Conservation (phyloP, 2,888 invertebrate genomes). For the Sipha maydis region DNA sequence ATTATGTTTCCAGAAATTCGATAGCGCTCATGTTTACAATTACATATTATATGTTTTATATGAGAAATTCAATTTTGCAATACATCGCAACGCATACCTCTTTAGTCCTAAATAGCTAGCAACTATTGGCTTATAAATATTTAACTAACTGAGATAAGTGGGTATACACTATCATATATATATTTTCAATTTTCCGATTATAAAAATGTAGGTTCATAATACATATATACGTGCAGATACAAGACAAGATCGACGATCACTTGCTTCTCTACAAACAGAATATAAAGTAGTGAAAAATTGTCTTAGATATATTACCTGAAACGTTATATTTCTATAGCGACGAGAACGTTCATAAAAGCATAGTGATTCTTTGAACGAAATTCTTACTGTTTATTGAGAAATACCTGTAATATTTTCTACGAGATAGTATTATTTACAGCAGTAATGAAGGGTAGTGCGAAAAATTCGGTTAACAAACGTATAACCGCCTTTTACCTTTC, state of each 20-base stretch:
- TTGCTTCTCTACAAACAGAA: not conserved
- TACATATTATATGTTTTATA: not conserved
- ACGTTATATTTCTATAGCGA: too few species aligned
- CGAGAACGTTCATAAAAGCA: too few species aligned
- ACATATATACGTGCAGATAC: too few species aligned
- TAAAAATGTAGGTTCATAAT: not conserved
- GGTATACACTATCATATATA: not conserved
- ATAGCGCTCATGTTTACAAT: not conserved
- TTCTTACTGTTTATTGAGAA: too few species aligned
- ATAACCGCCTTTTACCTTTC: too few species aligned
- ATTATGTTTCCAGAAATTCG: conserved; percentile 24
- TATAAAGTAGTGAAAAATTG: not conserved
- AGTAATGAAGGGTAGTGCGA: too few species aligned
- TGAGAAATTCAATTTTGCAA: not conserved
- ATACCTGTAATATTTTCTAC: too few species aligned
- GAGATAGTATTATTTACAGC: too few species aligned
- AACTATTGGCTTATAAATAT: conserved; percentile 20
- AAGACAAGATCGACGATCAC: too few species aligned
- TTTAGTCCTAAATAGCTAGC: not conserved
- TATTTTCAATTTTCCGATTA: not conserved
- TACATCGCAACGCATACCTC: not conserved
- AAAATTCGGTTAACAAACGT: too few species aligned
- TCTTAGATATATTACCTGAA: not conserved
- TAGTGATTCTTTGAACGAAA: too few species aligned
- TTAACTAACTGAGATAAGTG: not conserved